Evolutionary conservation across 2,888 invertebrate genomes (phyloP).

Genomic region (Amaurobius ferox): DNA sequence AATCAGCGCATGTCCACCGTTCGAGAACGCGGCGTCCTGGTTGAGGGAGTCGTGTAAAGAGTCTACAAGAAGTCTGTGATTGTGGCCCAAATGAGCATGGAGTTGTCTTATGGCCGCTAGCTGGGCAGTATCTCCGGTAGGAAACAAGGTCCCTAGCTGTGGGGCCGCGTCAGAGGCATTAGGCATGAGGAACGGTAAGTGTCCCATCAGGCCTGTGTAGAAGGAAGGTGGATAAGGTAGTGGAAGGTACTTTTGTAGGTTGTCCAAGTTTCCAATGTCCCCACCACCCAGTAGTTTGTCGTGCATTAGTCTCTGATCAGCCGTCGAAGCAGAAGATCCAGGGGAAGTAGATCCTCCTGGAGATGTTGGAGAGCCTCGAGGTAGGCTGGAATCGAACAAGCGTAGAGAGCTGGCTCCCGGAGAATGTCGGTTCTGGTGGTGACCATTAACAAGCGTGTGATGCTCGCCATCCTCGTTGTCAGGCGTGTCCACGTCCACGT

Average conservation of each 20-base stretch:
- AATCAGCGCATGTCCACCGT: slow-evolving; percentile 22
- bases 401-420: slow-evolving; percentile 14
- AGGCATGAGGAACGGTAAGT: slow-evolving; percentile 62
- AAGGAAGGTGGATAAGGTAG: slow-evolving; percentile 66
- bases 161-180: slow-evolving; percentile 8
- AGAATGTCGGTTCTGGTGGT: slow-evolving; percentile 31
- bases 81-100: slow-evolving; percentile 54
- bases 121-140: slow-evolving; percentile 38
- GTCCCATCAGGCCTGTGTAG: slow-evolving; percentile 64
- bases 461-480: slow-evolving; percentile 58
- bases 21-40: slow-evolving; percentile 17
- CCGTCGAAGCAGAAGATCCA: slow-evolving; percentile 35
- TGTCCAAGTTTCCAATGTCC: slow-evolving; percentile 18
- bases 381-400: slow-evolving; percentile 35
- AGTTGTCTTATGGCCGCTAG: slow-evolving; percentile 67
- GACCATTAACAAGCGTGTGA: slow-evolving; percentile 48
- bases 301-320: slow-evolving; percentile 38
- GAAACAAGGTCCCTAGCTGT: slow-evolving; percentile 22
- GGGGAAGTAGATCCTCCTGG: slow-evolving; percentile 54
- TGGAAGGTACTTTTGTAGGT: slow-evolving; percentile 60
- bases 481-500: slow-evolving; percentile 63
- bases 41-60: slow-evolving; percentile 10
- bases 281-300: slow-evolving; percentile 38
- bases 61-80: slow-evolving; percentile 45
- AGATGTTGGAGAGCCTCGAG: slow-evolving; percentile 48